phyloP scores from a whole-genome alignment of 2,797 vertebrate genomes.

The Phrynocephalus vlangalii region DNA sequence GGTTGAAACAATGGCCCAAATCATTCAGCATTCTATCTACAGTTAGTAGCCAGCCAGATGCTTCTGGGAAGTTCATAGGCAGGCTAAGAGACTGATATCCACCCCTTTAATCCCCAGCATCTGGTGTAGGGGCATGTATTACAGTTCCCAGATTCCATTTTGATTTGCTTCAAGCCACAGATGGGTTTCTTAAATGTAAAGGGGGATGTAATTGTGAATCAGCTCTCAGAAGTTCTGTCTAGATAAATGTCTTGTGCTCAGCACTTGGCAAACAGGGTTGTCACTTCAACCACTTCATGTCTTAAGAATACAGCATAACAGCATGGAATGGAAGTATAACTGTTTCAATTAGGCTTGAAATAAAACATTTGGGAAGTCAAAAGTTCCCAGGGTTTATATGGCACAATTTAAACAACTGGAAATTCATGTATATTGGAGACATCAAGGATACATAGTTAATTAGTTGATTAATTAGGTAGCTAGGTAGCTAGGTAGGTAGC shows the following conservation, averaged over 20 bases:
- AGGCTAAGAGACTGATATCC: conserved; percentile 16
- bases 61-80: conserved; percentile 15
- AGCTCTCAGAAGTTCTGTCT: not conserved
- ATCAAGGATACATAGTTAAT: too few species aligned
- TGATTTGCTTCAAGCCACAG: conserved; percentile 24
- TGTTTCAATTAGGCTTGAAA: not conserved
- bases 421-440: not conserved
- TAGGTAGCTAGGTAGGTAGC: too few species aligned
- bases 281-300: not conserved
- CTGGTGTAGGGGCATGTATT: conserved; percentile 33
- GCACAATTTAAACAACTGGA: not conserved
- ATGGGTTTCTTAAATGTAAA: conserved; percentile 22
- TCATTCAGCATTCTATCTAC: conserved; percentile 21
- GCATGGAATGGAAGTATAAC: not conserved
- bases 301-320: not conserved
- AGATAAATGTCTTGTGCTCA: conserved; percentile 19
- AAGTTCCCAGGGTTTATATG: not conserved
- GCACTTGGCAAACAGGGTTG: not conserved
- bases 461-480: too few species aligned
- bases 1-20: conserved; percentile 19
- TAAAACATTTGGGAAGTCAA: not conserved
- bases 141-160: conserved; percentile 27
- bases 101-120: conserved; percentile 32
- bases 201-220: not conserved
- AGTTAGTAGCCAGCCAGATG: conserved; percentile 33